Base-by-base conservation (phyloP, 2,888 invertebrate species). In the Salticus scenicus region DNA sequence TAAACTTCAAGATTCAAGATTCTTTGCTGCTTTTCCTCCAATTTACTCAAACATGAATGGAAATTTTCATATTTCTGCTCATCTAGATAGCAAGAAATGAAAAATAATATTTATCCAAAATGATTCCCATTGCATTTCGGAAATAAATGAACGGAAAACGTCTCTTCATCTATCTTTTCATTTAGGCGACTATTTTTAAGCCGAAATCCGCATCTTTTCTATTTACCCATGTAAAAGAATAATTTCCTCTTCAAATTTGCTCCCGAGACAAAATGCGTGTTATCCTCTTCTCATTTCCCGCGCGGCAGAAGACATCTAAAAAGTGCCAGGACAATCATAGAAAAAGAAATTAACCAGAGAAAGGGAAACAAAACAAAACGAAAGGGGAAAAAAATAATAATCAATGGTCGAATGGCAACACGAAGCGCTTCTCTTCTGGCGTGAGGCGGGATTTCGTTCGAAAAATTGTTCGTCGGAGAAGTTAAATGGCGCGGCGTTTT, bases 401-500 rank as follows among this genome's bases (percentile, higher is more conserved):
- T 83, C 82, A 83, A 83, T 83, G 76, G 81, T 33, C 71, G 71
- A 47, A 51, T 33, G 75, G 70, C 37, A 71, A 41, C 27, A 63
- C 31, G 28, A 74, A 63, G 74, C 64, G 63, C 64, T 79, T 51
- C 78, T 28, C 73, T 27, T 31, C 28, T 27, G 17, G 82, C 33
- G 72, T 28, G 71, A 76, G 75, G 76, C 79, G 64, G 82, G 75
- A 70, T 81, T 82, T 64, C 69, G 81, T 28, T 79, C 71, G 47
- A 83, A 83, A 83, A 83, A 76, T 76, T 71, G 82, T 76, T 83
- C 76, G 76, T 72, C 76, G 66, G 66, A 70, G 71, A 83, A 83
- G 82, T 83, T 83, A 83, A 83, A 83, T 83, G 82, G 82, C 76
- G 76, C 33, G 57, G 75, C 72, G 51, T 80, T 66, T 80, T 63